Conservation (phyloP, 2,113 vertebrate genomes). For the Pavo muticus region DNA sequence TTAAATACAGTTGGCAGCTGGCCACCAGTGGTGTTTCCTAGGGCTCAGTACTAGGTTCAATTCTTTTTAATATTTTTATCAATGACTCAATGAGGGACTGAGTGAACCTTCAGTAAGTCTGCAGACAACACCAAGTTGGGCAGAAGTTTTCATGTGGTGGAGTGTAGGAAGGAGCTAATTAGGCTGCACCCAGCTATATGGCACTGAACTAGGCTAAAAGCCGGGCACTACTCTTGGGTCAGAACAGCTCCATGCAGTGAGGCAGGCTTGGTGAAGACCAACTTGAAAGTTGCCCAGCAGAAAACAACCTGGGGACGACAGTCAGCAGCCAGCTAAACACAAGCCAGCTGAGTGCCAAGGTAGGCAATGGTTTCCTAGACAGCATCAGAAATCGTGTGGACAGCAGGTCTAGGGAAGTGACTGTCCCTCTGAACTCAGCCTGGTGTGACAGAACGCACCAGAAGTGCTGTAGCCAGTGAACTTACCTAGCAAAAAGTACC, state of each 20-base stretch:
- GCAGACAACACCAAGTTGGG: background rate
- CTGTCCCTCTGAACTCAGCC: background rate
- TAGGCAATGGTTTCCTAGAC: background rate
- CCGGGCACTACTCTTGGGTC: background rate
- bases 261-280: background rate
- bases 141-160: background rate
- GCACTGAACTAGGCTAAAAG: background rate
- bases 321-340: too few species aligned
- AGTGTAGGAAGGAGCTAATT: background rate
- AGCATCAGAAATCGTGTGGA: background rate
- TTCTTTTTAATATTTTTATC: background rate
- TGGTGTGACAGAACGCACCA: too few species aligned
- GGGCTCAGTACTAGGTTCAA: background rate
- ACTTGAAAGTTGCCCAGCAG: background rate
- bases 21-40: background rate
- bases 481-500: background rate
- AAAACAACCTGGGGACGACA: too few species aligned
- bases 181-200: background rate
- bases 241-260: background rate
- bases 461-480: background rate
- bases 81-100: background rate
- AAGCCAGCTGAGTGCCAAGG: too few species aligned
- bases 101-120: background rate
- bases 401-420: background rate
- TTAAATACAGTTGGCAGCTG: background rate